Evolutionary conservation across 2,113 vertebrate genomes (phyloP).

Genomic region (Dasyprocta punctata): DNA sequence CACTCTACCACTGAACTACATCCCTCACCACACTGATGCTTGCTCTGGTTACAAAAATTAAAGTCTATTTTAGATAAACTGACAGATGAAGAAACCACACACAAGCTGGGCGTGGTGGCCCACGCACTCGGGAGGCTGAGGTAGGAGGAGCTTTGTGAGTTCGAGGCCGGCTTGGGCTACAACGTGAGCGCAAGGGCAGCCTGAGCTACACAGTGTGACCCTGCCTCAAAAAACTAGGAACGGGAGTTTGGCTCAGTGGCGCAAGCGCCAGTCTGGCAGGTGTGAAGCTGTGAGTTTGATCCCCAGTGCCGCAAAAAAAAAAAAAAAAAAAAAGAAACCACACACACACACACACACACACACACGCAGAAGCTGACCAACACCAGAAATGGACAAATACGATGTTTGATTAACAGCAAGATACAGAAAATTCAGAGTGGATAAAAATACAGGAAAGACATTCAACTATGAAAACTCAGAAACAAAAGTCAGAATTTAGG

Average conservation of each 20-base stretch:
- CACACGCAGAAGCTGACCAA: neutral
- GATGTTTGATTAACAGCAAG: neutral
- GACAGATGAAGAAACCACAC: neutral
- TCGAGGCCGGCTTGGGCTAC: too few species aligned
- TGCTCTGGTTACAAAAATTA: slow-evolving; percentile 23
- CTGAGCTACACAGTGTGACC: too few species aligned
- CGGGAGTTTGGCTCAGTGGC: too few species aligned
- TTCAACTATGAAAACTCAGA: slow-evolving; percentile 10
- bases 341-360: too few species aligned
- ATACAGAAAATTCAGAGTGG: neutral
- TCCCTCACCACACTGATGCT: neutral
- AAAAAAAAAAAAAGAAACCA: neutral
- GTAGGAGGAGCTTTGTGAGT: too few species aligned
- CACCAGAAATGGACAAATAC: neutral
- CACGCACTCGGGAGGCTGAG: too few species aligned
- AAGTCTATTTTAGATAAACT: neutral
- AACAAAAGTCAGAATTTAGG: neutral
- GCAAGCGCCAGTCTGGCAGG: too few species aligned
- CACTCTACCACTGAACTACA: neutral
- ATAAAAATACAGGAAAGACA: neutral
- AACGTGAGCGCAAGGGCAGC: too few species aligned
- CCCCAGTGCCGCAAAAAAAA: too few species aligned
- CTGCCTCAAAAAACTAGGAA: too few species aligned
- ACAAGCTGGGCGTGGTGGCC: too few species aligned
- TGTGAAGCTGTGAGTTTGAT: too few species aligned